Percentiles rank a stretch among this genome's conserved stretches.
Evolutionary conservation across 2,113 vertebrate genomes (phyloP).

Genomic region (Mirounga angustirostris): DNA sequence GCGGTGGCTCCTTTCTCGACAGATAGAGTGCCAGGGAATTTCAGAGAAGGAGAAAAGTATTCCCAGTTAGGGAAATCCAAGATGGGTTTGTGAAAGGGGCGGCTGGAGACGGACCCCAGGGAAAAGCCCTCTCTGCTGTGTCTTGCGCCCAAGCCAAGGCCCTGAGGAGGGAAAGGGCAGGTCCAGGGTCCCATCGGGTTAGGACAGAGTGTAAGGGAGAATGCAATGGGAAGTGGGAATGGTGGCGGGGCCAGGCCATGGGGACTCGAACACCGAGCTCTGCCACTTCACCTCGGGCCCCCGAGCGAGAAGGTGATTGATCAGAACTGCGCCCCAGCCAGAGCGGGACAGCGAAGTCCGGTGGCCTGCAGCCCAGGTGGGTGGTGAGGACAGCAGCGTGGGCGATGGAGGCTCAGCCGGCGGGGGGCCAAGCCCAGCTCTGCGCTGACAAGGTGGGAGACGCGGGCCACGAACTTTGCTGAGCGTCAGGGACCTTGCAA

Average conservation of each 20-base stretch:
- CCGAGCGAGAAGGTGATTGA: accelerated
- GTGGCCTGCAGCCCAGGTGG: background rate
- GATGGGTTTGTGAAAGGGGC: background rate
- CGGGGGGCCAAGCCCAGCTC: accelerated
- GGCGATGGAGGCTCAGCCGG: background rate
- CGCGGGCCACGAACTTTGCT: background rate
- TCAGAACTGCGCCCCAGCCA: background rate
- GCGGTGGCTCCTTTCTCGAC: accelerated
- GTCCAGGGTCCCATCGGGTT: background rate
- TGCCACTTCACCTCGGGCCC: background rate
- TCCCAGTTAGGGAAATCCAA: background rate
- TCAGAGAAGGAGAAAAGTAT: background rate
- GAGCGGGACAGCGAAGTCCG: accelerated
- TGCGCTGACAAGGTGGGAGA: background rate
- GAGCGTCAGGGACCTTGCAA: background rate
- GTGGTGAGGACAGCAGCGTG: accelerated
- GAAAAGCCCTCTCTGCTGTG: background rate
- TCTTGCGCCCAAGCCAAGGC: background rate
- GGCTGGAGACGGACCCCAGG: background rate
- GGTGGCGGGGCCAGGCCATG: background rate
- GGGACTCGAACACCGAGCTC: background rate
- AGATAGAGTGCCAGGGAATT: background rate
- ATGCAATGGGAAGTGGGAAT: background rate
- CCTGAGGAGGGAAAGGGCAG: background rate
- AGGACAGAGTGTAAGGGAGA: background rate